Conservation (phyloP, 2,888 invertebrate genomes). For the Cartodere bifasciata region DNA sequence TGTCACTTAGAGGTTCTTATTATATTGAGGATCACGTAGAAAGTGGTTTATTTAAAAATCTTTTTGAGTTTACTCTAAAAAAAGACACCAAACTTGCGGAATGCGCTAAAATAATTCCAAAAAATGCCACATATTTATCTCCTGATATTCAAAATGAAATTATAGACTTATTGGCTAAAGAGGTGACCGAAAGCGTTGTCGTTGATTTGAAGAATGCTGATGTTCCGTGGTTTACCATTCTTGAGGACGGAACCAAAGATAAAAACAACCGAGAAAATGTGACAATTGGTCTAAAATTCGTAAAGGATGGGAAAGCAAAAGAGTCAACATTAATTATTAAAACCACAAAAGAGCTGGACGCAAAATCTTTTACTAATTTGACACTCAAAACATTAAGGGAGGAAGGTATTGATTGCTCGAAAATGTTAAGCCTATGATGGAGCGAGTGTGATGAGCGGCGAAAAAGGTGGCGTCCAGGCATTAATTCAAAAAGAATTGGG, state of each 20-base stretch:
- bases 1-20: constrained; percentile 9
- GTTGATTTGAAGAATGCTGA: constrained; percentile 9
- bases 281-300: constrained; percentile 9
- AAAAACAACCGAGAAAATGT: constrained; percentile 11
- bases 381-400: constrained; percentile 8
- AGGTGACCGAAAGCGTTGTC: constrained; percentile 9
- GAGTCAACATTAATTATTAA: constrained; percentile 3
- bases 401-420: constrained; percentile 9
- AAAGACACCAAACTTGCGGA: constrained; percentile 5
- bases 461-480: constrained; percentile 8
- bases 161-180: constrained; percentile 10
- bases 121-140: constrained; percentile 10
- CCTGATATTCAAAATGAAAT: constrained; percentile 11
- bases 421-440: constrained; percentile 12
- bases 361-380: constrained; percentile 8
- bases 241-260: constrained; percentile 11
- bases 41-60: constrained; percentile 8
- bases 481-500: constrained; percentile 9
- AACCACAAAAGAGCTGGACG: constrained; percentile 5
- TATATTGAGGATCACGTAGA: constrained; percentile 7
- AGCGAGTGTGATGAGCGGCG: constrained; percentile 7
- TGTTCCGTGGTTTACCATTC: constrained; percentile 10
- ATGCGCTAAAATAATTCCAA: constrained; percentile 3
- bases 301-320: constrained; percentile 8
- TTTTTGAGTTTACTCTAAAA: constrained; percentile 9